Evolutionary conservation across 1,140 invertebrate genomes (phyloP), one percentile per base, ranked within the genome.

Genomic region (Diprion similis): DNA sequence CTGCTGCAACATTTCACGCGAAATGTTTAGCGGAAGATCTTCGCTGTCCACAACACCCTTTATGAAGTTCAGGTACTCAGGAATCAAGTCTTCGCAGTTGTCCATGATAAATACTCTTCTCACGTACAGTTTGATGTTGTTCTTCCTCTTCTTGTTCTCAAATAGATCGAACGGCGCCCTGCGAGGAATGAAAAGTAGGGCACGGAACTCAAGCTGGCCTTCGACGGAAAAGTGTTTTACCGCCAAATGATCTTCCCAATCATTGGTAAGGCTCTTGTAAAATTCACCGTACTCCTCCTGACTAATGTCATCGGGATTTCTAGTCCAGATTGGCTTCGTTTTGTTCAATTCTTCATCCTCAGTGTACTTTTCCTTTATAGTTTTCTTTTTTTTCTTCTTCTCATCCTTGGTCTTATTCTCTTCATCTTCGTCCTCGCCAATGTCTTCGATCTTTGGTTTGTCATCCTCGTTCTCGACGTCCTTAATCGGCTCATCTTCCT

Each of bases 61-160:
- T 59, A 94, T 87, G 84, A 94, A 94, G 85, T 92, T 94, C 68
- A 94, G 85, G 82, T 95, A 95, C 77, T 94, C 93, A 4, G 94
- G 94, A 82, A 95, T 95, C n/a, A 95, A 85, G 73, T 95, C 94
- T 82, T 95, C 93, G 86, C 93, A 95, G 81, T 95, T 94, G 82
- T 95, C 94, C 93, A 94, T 94, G 83, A 95, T 95, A 87, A 94
- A 94, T 0, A 94, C 93, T 73, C 93, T 86, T 68, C 93, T 85
- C 4, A 95, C 93, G 80, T 95, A 95, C 69, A 95, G 81, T 82
- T 95, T 95, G 79, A 95, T 94, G 82, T 93, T 92, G 83, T 95
- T 94, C 87, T 93, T 93, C 80, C 91, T 90, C 83, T 95, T 95
- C 80, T 92, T 91, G 84, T 94, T 94, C 80, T 95, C 94, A 83